Conservation (phyloP, 2,797 vertebrate genomes). For the Sebastes matsubarae region DNA sequence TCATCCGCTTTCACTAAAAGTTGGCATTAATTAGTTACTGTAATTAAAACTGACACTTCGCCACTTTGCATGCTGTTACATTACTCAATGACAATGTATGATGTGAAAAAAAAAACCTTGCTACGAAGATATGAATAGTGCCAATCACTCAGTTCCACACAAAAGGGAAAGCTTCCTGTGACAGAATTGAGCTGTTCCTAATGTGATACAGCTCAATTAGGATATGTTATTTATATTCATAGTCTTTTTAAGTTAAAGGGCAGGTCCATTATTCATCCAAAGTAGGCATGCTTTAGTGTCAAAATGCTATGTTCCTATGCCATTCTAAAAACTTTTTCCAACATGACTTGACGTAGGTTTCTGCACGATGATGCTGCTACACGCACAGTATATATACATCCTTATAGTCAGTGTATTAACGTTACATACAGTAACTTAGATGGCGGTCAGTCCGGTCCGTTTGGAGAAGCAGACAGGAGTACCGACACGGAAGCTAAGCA, state of each 20-base stretch:
- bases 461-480: too few relatives aligned
- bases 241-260: background rate
- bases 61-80: conserved; percentile 46
- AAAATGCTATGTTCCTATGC: too few relatives aligned
- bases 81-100: conserved; percentile 45
- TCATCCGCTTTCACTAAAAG: conserved; percentile 37
- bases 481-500: fast-evolving
- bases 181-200: background rate
- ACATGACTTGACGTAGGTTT: too few relatives aligned
- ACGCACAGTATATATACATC: too few relatives aligned
- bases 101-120: conserved; percentile 18
- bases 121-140: conserved; percentile 27
- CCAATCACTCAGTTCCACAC: conserved; percentile 18
- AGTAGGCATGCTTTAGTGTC: too few relatives aligned
- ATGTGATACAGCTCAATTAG: background rate
- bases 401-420: too few relatives aligned
- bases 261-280: too few relatives aligned
- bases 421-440: too few relatives aligned
- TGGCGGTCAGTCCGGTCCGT: too few relatives aligned
- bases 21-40: conserved; percentile 56
- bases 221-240: background rate
- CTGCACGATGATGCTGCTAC: too few relatives aligned
- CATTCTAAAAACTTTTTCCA: too few relatives aligned
- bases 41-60: conserved; percentile 63
- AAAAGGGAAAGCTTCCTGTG: background rate